Percentiles rank a stretch among this genome's conserved stretches.
These are phyloP conservation scores for Scolopax bukidnonensis DNA, from an alignment of 2,797 vertebrate species.

Conservation along the genomic window DNA sequence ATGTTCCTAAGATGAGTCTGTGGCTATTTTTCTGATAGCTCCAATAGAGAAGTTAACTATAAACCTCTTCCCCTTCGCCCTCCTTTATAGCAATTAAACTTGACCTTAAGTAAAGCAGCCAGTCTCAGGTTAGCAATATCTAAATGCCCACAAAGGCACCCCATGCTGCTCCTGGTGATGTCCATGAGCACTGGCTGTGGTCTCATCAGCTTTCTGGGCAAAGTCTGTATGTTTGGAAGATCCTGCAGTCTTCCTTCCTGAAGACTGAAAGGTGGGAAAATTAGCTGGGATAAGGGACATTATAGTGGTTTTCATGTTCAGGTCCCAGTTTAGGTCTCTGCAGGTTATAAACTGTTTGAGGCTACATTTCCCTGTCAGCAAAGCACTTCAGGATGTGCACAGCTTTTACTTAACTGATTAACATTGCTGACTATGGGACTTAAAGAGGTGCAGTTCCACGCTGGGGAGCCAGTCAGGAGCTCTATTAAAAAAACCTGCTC, in stretches of 20 bases:
- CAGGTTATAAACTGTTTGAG: conserved; percentile 23
- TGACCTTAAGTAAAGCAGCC: too few species aligned
- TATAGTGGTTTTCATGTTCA: not conserved
- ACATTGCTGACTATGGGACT: not conserved
- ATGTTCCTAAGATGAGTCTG: not conserved
- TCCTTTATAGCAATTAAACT: not conserved
- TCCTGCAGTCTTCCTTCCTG: not conserved
- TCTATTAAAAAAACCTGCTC: not conserved
- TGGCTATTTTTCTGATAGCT: not conserved
- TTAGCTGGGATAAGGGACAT: not conserved
- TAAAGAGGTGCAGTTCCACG: not conserved
- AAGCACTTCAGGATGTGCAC: not conserved
- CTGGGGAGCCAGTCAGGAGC: not conserved
- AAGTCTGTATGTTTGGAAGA: not conserved
- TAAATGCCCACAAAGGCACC: too few species aligned
- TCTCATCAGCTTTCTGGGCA: not conserved
- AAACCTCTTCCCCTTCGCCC: not conserved
- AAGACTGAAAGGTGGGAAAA: not conserved
- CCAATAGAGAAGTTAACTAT: not conserved
- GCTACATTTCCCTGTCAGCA: conserved; percentile 45
- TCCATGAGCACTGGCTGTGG: rapidly evolving
- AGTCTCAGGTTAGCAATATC: too few species aligned
- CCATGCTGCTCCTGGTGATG: not conserved
- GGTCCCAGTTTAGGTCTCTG: not conserved
- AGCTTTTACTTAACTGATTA: not conserved